These are phyloP conservation scores for Cassiopea andromeda DNA, from an alignment of 30 jellyfish, hydroid and myxozoan species.

Conservation along the genomic window DNA sequence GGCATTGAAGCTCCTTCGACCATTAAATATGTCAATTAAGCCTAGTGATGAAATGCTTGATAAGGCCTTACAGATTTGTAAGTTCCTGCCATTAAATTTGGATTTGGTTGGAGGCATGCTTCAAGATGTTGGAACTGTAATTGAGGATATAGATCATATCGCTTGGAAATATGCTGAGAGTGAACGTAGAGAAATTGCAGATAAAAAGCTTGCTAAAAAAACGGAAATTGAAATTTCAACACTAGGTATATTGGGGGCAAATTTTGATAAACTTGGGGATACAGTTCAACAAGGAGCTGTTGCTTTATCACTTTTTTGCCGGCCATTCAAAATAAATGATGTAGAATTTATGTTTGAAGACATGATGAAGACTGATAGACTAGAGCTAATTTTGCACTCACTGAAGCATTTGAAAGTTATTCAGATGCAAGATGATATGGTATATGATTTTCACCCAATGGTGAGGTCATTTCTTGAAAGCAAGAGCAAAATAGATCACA, in stretches of 20 bases:
- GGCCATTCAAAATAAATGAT: conserved; percentile 41
- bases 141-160: not conserved
- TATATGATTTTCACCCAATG: conserved; percentile 46
- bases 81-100: conserved; percentile 22
- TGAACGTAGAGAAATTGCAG: not conserved
- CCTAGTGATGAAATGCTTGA: conserved; percentile 34
- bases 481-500: conserved; percentile 3
- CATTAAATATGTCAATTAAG: conserved; percentile 7
- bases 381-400: conserved; percentile 27
- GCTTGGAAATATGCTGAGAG: conserved; percentile 8
- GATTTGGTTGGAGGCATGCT: conserved; percentile 50
- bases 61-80: conserved; percentile 35
- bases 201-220: not conserved
- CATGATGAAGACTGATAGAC: not conserved
- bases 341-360: conserved; percentile 31
- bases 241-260: not conserved
- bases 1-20: conserved; percentile 19
- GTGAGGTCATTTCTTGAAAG: conserved; percentile 23
- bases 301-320: conserved; percentile 27
- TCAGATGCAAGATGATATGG: not conserved
- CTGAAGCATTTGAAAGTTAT: not conserved
- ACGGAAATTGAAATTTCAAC: conserved; percentile 36
- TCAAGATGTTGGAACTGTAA: conserved; percentile 10
- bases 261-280: conserved; percentile 31
- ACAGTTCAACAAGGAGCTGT: conserved; percentile 47